phyloP scores from a whole-genome alignment of 2,113 vertebrate species.

The Campylorhamphus procurvoides region DNA sequence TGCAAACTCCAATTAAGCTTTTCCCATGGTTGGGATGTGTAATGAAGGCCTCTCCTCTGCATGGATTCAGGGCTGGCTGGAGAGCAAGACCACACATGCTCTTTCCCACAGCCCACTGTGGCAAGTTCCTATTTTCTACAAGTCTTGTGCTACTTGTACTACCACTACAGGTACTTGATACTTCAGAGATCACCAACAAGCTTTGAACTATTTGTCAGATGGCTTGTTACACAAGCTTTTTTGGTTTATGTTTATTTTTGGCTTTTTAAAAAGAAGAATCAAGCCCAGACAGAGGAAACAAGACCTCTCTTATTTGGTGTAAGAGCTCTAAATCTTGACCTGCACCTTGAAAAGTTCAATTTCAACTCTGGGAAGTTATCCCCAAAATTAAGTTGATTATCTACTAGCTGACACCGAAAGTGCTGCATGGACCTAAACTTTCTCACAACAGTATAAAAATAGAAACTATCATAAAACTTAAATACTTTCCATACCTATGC shows the following conservation, averaged over 20 bases:
- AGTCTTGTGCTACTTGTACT: background rate
- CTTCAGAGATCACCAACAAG: background rate
- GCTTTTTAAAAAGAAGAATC: background rate
- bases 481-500: background rate
- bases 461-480: background rate
- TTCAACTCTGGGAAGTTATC: background rate
- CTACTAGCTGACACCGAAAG: background rate
- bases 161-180: background rate
- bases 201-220: background rate
- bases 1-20: slow-evolving; percentile 18
- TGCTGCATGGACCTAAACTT: background rate
- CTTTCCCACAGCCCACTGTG: background rate
- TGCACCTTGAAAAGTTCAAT: background rate
- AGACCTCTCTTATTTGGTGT: background rate
- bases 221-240: background rate
- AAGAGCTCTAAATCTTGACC: background rate
- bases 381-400: background rate
- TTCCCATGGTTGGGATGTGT: slow-evolving; percentile 26
- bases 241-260: background rate
- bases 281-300: background rate
- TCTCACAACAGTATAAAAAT: background rate
- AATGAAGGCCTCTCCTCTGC: background rate
- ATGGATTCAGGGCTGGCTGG: background rate
- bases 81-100: slow-evolving; percentile 37
- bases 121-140: background rate